These are phyloP conservation scores for Leptosomus discolor DNA, from an alignment of 2,113 vertebrate species.

Conservation along the genomic window DNA sequence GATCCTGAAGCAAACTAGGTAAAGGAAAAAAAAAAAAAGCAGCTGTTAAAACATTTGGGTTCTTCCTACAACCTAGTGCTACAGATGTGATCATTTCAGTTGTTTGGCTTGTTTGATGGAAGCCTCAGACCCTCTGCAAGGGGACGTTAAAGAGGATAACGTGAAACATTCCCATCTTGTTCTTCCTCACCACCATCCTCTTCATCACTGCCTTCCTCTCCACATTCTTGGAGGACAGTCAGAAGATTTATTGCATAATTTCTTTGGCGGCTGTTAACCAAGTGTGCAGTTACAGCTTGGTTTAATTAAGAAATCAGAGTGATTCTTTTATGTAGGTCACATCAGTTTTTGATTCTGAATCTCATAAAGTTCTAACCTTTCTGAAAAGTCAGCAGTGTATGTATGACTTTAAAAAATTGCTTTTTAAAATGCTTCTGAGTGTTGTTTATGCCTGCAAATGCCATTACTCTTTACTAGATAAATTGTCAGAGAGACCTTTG, in stretches of 20 bases:
- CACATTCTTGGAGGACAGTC: slow-evolving; percentile 70
- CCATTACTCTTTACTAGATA: neutral
- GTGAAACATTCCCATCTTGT: neutral
- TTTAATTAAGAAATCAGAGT: slow-evolving; percentile 80
- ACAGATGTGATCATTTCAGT: slow-evolving; percentile 1
- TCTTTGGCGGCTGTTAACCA: slow-evolving; percentile 65
- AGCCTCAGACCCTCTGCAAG: neutral
- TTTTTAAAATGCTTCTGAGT: neutral
- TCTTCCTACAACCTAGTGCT: neutral
- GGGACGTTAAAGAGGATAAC: neutral
- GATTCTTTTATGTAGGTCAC: slow-evolving; percentile 80
- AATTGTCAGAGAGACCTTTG: slow-evolving; percentile 16
- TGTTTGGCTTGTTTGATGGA: neutral
- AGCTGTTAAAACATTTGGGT: slow-evolving; percentile 90
- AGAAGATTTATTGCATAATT: slow-evolving; percentile 77
- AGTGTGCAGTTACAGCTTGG: slow-evolving; percentile 73
- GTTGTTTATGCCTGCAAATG: slow-evolving; percentile 10
- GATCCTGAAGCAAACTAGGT: slow-evolving; percentile 77
- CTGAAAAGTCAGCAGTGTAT: slow-evolving; percentile 64
- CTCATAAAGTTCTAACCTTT: slow-evolving; percentile 68
- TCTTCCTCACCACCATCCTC: neutral
- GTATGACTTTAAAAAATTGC: neutral
- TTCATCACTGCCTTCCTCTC: neutral
- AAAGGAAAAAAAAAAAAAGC: slow-evolving; percentile 75
- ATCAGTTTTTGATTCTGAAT: slow-evolving; percentile 79